Conservation (phyloP, 2,888 invertebrate species). For the Rhingia campestris region DNA sequence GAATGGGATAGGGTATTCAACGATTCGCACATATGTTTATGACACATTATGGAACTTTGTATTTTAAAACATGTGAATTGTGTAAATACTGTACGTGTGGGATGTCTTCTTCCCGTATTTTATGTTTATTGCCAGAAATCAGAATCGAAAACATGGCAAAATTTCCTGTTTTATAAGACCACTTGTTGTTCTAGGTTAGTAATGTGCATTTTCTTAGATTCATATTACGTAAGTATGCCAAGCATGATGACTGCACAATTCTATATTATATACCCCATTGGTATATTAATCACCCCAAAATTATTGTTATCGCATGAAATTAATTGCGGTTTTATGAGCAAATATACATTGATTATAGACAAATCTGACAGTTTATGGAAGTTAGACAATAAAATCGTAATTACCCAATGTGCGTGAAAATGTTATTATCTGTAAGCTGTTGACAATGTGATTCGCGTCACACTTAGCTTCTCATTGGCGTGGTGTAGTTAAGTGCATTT, state of each 20-base stretch:
- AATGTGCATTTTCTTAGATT: not conserved
- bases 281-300: conserved; percentile 30
- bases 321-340: conserved; percentile 62
- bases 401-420: conserved; percentile 30
- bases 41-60: too few relatives aligned
- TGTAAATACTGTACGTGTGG: not conserved
- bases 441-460: conserved; percentile 44
- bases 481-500: too few relatives aligned
- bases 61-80: too few relatives aligned
- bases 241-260: not conserved
- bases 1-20: too few relatives aligned
- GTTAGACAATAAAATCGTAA: conserved; percentile 59
- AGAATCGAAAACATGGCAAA: too few relatives aligned
- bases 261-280: not conserved
- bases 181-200: too few relatives aligned
- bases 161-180: too few relatives aligned
- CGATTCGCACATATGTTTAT: too few relatives aligned
- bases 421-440: conserved; percentile 47
- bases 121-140: too few relatives aligned
- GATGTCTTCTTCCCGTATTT: not conserved
- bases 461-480: too few relatives aligned
- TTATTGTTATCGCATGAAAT: conserved; percentile 35
- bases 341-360: conserved; percentile 28
- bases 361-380: conserved; percentile 65
- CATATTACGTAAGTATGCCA: not conserved